phyloP scores from a whole-genome alignment of 2,888 invertebrate species.

The Subacronicta megacephala region DNA sequence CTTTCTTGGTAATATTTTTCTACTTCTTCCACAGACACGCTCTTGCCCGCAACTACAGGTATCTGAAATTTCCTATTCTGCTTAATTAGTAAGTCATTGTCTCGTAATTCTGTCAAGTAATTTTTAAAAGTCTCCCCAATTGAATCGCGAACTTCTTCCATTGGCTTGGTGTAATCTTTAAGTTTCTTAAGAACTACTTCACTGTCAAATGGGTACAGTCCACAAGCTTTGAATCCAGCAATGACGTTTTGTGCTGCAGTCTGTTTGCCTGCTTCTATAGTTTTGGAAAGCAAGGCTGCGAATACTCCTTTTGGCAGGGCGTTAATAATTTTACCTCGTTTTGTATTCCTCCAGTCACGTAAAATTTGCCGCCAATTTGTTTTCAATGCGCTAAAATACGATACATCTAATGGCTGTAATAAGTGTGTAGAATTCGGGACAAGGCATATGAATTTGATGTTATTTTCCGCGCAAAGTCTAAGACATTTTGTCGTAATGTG shows the following conservation, averaged over 20 bases:
- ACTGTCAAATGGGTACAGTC: constrained; percentile 31
- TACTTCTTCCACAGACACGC: constrained; percentile 41
- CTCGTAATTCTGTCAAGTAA: constrained; percentile 40
- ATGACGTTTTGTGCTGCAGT: constrained; percentile 41
- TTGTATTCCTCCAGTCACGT: constrained; percentile 34
- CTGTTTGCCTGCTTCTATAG: constrained; percentile 26
- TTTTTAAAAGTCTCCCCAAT: constrained; percentile 39
- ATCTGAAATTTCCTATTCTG: constrained; percentile 38
- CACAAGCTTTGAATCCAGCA: constrained; percentile 44
- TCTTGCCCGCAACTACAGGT: constrained; percentile 41
- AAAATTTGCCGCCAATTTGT: constrained; percentile 34
- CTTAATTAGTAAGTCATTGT: constrained; percentile 31
- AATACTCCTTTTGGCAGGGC: constrained; percentile 39
- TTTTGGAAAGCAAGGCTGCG: constrained; percentile 32
- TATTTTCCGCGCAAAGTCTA: constrained; percentile 32
- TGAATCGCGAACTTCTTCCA: constrained; percentile 13
- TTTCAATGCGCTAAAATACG: constrained; percentile 38
- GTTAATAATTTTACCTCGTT: constrained; percentile 29
- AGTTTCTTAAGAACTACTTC: constrained; percentile 6
- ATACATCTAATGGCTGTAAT: constrained; percentile 40
- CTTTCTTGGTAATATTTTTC: constrained; percentile 35
- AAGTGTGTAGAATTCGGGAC: constrained; percentile 39
- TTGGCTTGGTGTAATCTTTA: constrained; percentile 8
- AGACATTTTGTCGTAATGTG: constrained; percentile 30
- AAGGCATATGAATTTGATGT: constrained; percentile 39